phyloP scores from a whole-genome alignment of 2,888 invertebrate species.

The Tuta absoluta region DNA sequence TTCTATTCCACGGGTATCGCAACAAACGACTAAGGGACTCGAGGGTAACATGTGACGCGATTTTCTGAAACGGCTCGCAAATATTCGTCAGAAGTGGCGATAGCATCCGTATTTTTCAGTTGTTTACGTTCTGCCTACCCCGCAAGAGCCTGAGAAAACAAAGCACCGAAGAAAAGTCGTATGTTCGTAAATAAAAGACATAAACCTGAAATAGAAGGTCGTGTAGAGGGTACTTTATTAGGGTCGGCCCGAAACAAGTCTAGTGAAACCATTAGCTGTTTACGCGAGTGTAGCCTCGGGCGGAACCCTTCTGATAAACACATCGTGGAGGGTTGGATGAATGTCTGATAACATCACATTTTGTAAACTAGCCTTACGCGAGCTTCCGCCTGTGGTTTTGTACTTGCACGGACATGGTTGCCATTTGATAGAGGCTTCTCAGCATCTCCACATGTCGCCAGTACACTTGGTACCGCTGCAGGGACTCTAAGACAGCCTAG shows the following conservation, averaged over 20 bases:
- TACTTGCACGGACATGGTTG: neutral
- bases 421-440: neutral
- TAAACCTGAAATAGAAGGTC: neutral
- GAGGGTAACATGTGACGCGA: too few species aligned
- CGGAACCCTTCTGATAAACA: constrained; percentile 1
- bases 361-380: too few species aligned
- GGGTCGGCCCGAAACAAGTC: neutral
- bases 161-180: neutral
- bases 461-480: constrained; percentile 31
- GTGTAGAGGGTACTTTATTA: neutral
- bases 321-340: neutral
- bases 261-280: constrained; percentile 1
- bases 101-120: too few species aligned
- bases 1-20: too few species aligned
- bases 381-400: too few species aligned
- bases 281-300: neutral
- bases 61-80: too few species aligned
- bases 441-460: constrained; percentile 30
- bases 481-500: constrained; percentile 33
- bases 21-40: too few species aligned
- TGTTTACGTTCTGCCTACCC: too few species aligned
- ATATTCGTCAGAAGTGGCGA: too few species aligned
- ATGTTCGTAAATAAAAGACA: neutral
- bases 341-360: neutral
- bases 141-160: neutral